A percentile compares a stretch with the other conserved stretches of the same genome.
Conservation (phyloP, 2,888 invertebrate species). For the Brenthis ino region DNA sequence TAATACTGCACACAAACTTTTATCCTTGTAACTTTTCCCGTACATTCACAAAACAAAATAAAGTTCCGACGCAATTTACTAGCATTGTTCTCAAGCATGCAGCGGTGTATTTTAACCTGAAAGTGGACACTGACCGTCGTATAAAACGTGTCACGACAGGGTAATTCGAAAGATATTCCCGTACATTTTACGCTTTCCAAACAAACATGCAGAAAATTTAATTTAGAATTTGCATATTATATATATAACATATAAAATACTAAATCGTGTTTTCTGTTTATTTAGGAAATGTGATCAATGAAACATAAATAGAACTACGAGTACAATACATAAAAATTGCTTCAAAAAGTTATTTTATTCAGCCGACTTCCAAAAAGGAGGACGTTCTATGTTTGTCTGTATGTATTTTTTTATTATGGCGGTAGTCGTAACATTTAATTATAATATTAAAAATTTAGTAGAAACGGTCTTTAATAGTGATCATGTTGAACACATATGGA, state of each 20-base stretch:
- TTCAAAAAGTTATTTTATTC: too few species aligned
- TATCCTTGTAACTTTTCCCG: conserved; percentile 17
- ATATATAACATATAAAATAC: too few species aligned
- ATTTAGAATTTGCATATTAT: background rate
- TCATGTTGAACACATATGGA: background rate
- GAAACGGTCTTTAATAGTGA: background rate
- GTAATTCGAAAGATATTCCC: conserved; percentile 31
- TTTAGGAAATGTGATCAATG: too few species aligned
- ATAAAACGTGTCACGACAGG: conserved; percentile 31
- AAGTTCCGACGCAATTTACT: conserved; percentile 33
- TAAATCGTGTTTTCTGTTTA: too few species aligned
- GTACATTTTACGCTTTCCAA: conserved; percentile 22
- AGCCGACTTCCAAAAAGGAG: too few species aligned
- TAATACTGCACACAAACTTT: conserved; percentile 4
- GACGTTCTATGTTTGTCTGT: too few species aligned
- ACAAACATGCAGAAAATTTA: background rate
- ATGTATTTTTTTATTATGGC: too few species aligned
- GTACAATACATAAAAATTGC: too few species aligned
- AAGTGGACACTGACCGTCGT: conserved; percentile 28
- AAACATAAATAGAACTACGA: too few species aligned
- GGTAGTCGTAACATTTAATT: too few species aligned
- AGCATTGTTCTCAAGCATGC: conserved; percentile 31
- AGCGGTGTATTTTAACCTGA: conserved; percentile 35
- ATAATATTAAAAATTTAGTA: too few species aligned
- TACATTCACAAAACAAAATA: conserved; percentile 19